Percentiles rank a stretch among this genome's conserved stretches.
phyloP scores from a whole-genome alignment of 2,888 invertebrate species.

The Phasia obesa region DNA sequence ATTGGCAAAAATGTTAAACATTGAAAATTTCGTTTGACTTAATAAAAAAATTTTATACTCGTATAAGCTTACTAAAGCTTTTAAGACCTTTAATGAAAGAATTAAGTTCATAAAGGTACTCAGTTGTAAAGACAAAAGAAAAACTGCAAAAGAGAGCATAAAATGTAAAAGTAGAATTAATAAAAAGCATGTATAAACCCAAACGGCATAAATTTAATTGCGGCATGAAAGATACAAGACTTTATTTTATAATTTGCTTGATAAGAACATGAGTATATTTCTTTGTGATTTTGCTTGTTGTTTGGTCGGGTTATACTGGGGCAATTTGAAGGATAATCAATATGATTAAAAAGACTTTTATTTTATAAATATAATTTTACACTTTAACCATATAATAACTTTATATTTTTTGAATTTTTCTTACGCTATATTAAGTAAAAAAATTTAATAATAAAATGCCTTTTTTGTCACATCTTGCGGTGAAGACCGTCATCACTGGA shows the following conservation, averaged over 20 bases:
- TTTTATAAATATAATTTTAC: no score
- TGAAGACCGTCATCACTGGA: no score
- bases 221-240: background rate
- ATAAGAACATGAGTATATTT: no score
- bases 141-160: background rate
- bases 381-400: no score
- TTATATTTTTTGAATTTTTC: no score
- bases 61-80: slow-evolving; percentile 26
- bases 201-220: background rate
- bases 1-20: slow-evolving; percentile 6
- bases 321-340: no score
- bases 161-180: background rate
- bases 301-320: no score
- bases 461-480: no score
- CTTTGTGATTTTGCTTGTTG: no score
- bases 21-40: slow-evolving; percentile 11
- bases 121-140: background rate
- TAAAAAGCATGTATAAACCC: background rate
- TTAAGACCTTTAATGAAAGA: slow-evolving; percentile 9
- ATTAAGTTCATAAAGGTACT: slow-evolving; percentile 2
- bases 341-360: no score
- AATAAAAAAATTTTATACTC: background rate
- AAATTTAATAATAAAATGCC: no score
- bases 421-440: no score
- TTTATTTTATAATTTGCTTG: background rate